Evolutionary conservation across 2,797 vertebrate species (phyloP).

Genomic region (Eospalax fontanierii): DNA sequence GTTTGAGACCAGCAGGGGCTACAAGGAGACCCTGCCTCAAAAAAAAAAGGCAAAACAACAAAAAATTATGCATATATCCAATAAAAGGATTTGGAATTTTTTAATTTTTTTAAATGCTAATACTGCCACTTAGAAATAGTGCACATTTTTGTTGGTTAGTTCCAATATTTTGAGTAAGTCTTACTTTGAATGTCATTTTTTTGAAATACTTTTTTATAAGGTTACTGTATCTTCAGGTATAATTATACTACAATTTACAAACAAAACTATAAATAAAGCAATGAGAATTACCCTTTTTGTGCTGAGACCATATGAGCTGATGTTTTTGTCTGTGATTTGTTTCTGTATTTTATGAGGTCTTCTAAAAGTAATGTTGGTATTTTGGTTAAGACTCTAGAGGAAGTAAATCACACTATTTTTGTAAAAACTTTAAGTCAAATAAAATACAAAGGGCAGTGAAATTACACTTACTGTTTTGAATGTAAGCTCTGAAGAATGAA

Average conservation of each 20-base stretch:
- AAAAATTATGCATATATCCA: not conserved
- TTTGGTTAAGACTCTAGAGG: not conserved
- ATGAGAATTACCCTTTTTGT: constrained; percentile 49
- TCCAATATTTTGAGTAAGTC: constrained; percentile 61
- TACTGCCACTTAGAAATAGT: not conserved
- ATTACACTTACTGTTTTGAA: constrained; percentile 64
- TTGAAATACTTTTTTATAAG: constrained; percentile 57
- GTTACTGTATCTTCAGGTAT: not conserved
- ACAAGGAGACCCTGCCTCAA: too few species aligned
- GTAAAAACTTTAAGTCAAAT: constrained; percentile 6
- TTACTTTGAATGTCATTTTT: constrained; percentile 38
- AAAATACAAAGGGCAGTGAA: constrained; percentile 3
- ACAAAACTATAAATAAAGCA: constrained; percentile 40
- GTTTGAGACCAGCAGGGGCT: too few species aligned
- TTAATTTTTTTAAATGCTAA: not conserved
- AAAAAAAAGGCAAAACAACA: too few species aligned
- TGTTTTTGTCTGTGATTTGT: not conserved
- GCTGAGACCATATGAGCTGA: not conserved
- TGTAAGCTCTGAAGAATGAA: constrained; percentile 17
- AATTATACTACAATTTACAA: constrained; percentile 33
- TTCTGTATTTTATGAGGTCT: constrained; percentile 22
- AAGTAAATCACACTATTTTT: constrained; percentile 54
- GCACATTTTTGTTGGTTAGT: constrained; percentile 48
- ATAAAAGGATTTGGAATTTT: not conserved
- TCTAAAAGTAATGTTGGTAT: constrained; percentile 59